Evolutionary conservation across 2,888 invertebrate genomes (phyloP).

Genomic region (Atrina japonica): DNA sequence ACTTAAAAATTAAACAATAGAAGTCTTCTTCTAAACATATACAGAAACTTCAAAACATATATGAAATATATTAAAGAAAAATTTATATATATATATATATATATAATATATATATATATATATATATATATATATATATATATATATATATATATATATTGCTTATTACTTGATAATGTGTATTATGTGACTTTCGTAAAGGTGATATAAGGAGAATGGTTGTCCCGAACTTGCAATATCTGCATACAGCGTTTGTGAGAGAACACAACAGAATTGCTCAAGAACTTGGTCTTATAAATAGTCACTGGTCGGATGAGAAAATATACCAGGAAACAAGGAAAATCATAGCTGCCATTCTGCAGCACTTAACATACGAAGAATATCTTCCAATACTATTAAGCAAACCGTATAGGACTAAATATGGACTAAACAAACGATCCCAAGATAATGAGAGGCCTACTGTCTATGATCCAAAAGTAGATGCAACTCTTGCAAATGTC

Average conservation of each 20-base stretch:
- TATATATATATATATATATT: no score
- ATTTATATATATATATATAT: no score
- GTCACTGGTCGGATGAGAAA: conserved; percentile 89
- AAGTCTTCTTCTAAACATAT: no score
- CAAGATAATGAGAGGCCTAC: conserved; percentile 88
- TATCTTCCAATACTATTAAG: conserved; percentile 91
- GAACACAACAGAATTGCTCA: conserved; percentile 91
- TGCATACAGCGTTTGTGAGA: conserved; percentile 92
- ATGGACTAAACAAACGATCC: conserved; percentile 90
- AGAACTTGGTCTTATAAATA: conserved; percentile 85
- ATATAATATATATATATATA: no score
- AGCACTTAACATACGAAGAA: conserved; percentile 80
- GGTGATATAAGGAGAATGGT: conserved; percentile 93
- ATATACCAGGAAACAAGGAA: conserved; percentile 82
- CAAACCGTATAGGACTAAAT: conserved; percentile 93
- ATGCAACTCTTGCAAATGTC: conserved; percentile 67
- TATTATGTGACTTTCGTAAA: no score
- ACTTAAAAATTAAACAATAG: no score
- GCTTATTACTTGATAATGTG: no score
- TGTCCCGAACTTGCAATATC: conserved; percentile 90
- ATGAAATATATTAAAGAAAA: no score
- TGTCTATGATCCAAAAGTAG: conserved; percentile 57
- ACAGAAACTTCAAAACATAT: no score
- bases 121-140: no score
- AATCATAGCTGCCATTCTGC: conserved; percentile 88